These are phyloP conservation scores for Carassius gibelio DNA, from an alignment of 2,113 vertebrate species.

Conservation along the genomic window DNA sequence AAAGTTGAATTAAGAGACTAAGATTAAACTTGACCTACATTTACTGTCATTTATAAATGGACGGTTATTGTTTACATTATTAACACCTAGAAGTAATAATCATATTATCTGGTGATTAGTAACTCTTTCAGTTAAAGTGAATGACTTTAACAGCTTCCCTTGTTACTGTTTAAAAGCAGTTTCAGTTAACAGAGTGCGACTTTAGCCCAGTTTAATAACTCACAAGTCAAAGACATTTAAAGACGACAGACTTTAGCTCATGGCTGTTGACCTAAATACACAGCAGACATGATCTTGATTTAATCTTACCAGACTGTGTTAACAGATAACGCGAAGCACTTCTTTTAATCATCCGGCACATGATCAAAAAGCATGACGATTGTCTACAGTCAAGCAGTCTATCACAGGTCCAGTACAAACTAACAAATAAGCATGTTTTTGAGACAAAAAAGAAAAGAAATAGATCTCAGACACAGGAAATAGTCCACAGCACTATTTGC, in stretches of 20 bases:
- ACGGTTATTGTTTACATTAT: background rate
- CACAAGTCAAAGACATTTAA: background rate
- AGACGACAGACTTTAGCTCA: slow-evolving; percentile 23
- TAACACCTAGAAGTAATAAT: background rate
- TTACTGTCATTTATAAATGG: slow-evolving; percentile 32
- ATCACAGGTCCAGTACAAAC: background rate
- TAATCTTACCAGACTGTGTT: slow-evolving; percentile 21
- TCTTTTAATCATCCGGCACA: background rate
- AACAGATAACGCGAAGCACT: background rate
- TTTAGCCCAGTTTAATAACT: background rate
- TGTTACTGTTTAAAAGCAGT: background rate
- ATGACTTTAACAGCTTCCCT: background rate
- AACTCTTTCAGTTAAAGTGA: background rate
- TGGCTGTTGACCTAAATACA: slow-evolving; percentile 34
- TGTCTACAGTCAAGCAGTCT: background rate
- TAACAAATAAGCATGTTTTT: background rate
- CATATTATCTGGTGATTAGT: background rate
- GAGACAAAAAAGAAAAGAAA: no score
- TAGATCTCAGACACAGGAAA: background rate
- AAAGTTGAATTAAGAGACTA: slow-evolving; percentile 37
- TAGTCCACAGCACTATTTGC: no score
- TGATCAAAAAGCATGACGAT: background rate
- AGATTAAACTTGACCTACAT: slow-evolving; percentile 55
- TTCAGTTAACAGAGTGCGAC: background rate
- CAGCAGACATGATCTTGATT: slow-evolving; percentile 27